These are phyloP conservation scores for Muscidifurax raptorellus DNA, from an alignment of 1,140 invertebrate species.

Conservation along the genomic window DNA sequence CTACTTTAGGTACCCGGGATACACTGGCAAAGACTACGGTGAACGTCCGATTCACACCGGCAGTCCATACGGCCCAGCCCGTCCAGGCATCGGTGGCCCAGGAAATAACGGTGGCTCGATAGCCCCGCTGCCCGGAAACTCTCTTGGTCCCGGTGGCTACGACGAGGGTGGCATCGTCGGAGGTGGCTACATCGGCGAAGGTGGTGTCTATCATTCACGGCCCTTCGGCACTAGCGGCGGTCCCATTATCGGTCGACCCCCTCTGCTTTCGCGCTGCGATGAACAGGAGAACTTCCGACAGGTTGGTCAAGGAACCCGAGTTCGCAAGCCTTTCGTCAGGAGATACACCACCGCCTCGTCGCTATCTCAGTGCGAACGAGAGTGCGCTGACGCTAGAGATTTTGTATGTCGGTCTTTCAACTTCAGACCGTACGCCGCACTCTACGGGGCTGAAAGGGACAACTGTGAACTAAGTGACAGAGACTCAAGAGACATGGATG, in stretches of 20 bases:
- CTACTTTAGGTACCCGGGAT: conserved; percentile 57
- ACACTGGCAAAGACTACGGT: conserved; percentile 63
- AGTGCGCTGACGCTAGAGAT: conserved; percentile 88
- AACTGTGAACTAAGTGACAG: conserved; percentile 93
- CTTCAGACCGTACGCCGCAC: conserved; percentile 80
- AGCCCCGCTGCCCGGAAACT: conserved; percentile 54
- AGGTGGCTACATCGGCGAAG: conserved; percentile 72
- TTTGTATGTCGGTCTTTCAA: conserved; percentile 92
- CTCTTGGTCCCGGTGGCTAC: conserved; percentile 69
- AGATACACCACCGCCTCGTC: conserved; percentile 84
- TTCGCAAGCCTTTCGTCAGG: conserved; percentile 86
- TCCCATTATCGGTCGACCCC: conserved; percentile 71
- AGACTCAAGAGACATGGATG: conserved; percentile 88
- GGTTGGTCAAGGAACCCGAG: conserved; percentile 83
- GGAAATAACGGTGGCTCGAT: conserved; percentile 52
- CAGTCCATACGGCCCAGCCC: conserved; percentile 60
- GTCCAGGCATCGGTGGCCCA: conserved; percentile 60
- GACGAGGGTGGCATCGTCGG: conserved; percentile 68
- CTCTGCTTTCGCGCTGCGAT: conserved; percentile 80
- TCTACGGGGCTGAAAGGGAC: conserved; percentile 83
- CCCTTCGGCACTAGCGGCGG: conserved; percentile 69
- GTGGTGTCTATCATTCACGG: conserved; percentile 68
- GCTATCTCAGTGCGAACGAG: conserved; percentile 86
- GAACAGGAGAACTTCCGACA: conserved; percentile 88
- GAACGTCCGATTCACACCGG: conserved; percentile 65